phyloP scores from a whole-genome alignment of 2,113 vertebrate species.

The Alethe diademata region DNA sequence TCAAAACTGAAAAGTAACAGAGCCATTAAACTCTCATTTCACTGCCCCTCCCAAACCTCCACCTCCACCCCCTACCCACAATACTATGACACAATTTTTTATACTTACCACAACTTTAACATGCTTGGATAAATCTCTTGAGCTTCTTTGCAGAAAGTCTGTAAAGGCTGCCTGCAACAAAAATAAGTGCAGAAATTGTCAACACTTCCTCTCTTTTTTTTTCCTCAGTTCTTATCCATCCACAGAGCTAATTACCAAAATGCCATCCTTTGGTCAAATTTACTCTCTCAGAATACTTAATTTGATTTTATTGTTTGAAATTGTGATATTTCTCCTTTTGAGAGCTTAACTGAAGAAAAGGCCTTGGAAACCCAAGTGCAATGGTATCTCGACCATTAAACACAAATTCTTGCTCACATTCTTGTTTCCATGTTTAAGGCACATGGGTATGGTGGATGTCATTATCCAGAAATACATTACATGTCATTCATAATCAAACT shows the following conservation, averaged over 20 bases:
- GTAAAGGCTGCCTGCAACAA: conserved; percentile 81
- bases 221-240: not conserved
- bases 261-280: not conserved
- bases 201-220: not conserved
- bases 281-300: not conserved
- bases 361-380: not conserved
- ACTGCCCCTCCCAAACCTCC: not conserved
- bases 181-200: not conserved
- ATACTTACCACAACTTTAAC: conserved; percentile 84
- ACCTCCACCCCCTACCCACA: not conserved
- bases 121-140: conserved; percentile 84
- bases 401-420: not conserved
- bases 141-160: conserved; percentile 84
- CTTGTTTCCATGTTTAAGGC: not conserved
- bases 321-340: not conserved
- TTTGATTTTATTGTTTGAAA: not conserved
- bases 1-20: conserved; percentile 63
- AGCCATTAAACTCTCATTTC: conserved; percentile 51
- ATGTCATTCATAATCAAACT: not conserved
- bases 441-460: rapidly evolving
- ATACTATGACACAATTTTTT: not conserved
- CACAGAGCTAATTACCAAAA: not conserved
- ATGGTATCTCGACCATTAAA: not conserved
- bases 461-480: not conserved
- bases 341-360: not conserved